Evolutionary conservation across 2,888 invertebrate species (phyloP).

Genomic region (Erannis defoliaria): DNA sequence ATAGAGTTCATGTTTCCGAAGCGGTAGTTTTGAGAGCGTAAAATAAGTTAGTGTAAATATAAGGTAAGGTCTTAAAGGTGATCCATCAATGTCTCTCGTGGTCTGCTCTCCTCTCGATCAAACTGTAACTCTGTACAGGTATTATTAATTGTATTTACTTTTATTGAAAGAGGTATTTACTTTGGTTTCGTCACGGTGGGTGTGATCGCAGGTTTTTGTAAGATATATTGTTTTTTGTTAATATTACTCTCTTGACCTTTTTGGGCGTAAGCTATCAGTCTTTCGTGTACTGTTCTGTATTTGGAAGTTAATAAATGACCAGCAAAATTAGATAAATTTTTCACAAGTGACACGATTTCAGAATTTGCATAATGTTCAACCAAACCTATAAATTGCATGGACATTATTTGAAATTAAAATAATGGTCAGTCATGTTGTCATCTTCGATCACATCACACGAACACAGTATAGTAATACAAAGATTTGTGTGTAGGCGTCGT

Average conservation of each 20-base stretch:
- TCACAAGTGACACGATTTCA: background rate
- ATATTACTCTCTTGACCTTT: constrained; percentile 23
- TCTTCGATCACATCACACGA: too few relatives aligned
- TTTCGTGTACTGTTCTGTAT: background rate
- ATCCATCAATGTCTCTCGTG: constrained; percentile 59
- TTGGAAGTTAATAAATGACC: constrained; percentile 2
- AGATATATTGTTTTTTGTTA: constrained; percentile 21
- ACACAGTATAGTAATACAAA: too few relatives aligned
- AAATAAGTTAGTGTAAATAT: constrained; percentile 42
- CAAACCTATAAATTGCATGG: too few relatives aligned
- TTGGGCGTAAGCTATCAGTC: constrained; percentile 10
- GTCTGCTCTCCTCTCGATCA: constrained; percentile 61
- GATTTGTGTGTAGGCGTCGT: too few relatives aligned
- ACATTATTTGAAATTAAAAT: too few relatives aligned
- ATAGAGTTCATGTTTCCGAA: constrained; percentile 23
- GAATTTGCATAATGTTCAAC: background rate
- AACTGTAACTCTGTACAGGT: constrained; percentile 55
- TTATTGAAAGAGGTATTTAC: constrained; percentile 39
- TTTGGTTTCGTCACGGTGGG: constrained; percentile 34
- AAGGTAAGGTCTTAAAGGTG: constrained; percentile 53
- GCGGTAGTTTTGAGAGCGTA: background rate
- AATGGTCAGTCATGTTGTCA: too few relatives aligned
- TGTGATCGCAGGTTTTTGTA: constrained; percentile 26
- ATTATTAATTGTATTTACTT: constrained; percentile 57
- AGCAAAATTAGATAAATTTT: background rate